Base-by-base conservation (phyloP, 2,113 vertebrate genomes). In the Laticauda colubrina region DNA sequence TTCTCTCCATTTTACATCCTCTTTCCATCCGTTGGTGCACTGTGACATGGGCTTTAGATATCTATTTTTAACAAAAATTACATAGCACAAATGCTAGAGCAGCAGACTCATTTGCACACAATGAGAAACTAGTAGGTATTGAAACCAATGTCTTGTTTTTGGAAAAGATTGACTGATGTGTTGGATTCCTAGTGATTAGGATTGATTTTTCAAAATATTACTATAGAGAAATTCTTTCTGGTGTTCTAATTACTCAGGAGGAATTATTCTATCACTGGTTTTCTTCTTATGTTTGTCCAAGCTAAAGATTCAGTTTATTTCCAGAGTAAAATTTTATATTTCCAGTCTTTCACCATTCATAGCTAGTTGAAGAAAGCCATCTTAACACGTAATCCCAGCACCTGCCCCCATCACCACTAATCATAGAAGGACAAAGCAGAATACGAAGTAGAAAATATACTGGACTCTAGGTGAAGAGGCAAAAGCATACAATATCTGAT, bases 31-130 rank as follows among this genome's bases (percentile, higher is more conserved):
- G 34, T 39, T 39, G 34, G 34, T 39, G 34, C 34, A 39, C 34
- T 39, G 34, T 39, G 34, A 39, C 34, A 39, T 39, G 34, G 34
- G 34, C 34, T 39, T 39, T 39, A 39, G 90, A 91, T 21, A 3
- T 51, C 48, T 92, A 9, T 54, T 3, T 43, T 91, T 75, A 89
- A 64, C 92, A 81, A 90, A 85, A 94, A 89, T 87, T 91, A 94
- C 87, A 43, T 34, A 85, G 18, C 34, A 43, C 39, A 85, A 18
- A 39, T 12, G 26, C 61, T 85, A 45, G 81, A 85, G 6, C 3
- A 85, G 21, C 81, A 85, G 20, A 23, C 3, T 23, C 81, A 23
- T 85, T 43, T 85, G 7, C 39, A 48, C 43, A 86, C 21, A 48
- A 45, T 11, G 24, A 26, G 21, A 45, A 86, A 11, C 10, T 86